phyloP scores from a whole-genome alignment of 37 sponge, comb jelly and placozoan genomes.

The Axinella damicornis region DNA sequence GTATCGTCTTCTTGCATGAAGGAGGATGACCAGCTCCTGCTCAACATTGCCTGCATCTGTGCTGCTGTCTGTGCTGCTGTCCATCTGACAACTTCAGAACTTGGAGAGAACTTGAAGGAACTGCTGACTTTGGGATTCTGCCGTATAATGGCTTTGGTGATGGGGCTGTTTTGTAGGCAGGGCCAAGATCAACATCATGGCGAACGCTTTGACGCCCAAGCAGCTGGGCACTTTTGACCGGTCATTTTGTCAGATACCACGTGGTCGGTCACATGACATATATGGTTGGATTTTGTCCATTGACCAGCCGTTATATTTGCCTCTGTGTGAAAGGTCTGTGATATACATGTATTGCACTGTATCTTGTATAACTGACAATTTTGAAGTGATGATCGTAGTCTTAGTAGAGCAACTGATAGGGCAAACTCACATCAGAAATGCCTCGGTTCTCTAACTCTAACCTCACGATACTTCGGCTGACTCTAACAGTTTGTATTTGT shows the following conservation, averaged over 20 bases:
- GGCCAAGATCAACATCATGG: slow-evolving; percentile 53
- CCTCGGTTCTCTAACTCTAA: no score
- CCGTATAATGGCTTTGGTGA: slow-evolving; percentile 43
- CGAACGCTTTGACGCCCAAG: neutral
- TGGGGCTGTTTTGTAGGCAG: slow-evolving; percentile 35
- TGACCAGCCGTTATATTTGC: slow-evolving; percentile 41
- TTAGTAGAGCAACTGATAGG: no score
- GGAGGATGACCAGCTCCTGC: no score
- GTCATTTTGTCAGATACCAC: slow-evolving; percentile 13
- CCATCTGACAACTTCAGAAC: slow-evolving; percentile 77
- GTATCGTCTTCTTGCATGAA: slow-evolving; percentile 17
- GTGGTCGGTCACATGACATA: slow-evolving; percentile 4
- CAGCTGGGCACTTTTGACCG: neutral
- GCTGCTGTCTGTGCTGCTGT: no score
- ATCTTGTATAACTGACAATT: no score
- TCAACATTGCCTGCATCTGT: slow-evolving; percentile 63
- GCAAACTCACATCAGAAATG: no score
- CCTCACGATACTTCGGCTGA: no score
- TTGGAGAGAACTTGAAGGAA: slow-evolving; percentile 34
- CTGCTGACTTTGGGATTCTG: slow-evolving; percentile 32
- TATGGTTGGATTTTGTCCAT: slow-evolving; percentile 11
- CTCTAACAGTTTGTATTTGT: no score
- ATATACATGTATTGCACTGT: no score
- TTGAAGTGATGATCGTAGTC: no score
- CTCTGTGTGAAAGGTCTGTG: no score